Base-by-base conservation (phyloP, 2,113 vertebrate species). In the Lophochroa leadbeateri region DNA sequence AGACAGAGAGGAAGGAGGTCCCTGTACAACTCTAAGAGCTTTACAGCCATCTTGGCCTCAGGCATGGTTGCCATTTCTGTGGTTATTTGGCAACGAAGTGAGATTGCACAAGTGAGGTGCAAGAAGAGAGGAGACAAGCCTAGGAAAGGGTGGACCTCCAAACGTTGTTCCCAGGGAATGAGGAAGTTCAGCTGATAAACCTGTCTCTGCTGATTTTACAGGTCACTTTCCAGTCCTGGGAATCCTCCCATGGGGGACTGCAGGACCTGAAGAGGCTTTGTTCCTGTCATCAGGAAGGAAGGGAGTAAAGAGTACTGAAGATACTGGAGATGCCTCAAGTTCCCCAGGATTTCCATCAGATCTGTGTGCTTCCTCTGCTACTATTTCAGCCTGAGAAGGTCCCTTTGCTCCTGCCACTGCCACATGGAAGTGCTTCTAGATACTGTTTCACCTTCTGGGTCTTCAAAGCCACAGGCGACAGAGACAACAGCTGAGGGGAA, bases 381-480 rank as follows among this genome's bases (percentile, higher is more conserved):
- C 39, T 88, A 64, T 83, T 95, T 90, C 82, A 90, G 29, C 53
- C 60, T 18, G 12, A 88, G 79, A 74, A 78, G n/a, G 29, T 63
- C 29, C n/a, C 64, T 81, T 86, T 8, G 4, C 72, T 84, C 50
- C 64, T 96, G 46, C 6, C 33, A 44, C 39, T 58, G 20, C 33
- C 33, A 28, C 2, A 3, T 78, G 43, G 43, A 86, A 89, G 39
- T 71, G 55, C 17, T 86, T 74, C 50, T 86, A 81, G 92, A 88
- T 88, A 75, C 53, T 95, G 21, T 95, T 96, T 96, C 76, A 71
- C 43, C 44, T 95, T 87, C 67, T 70, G 74, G 2, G 8, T 94
- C 85, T 94, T 90, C 82, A 88, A 94, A 96, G 82, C n/a, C 1
- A 1, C 58, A 74, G 49, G 33, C 16, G 3, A 23, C 53, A 76